Percentiles rank a stretch among this genome's conserved stretches.
These are phyloP conservation scores for Pituophis catenifer DNA, from an alignment of 2,113 vertebrate species.

Conservation along the genomic window DNA sequence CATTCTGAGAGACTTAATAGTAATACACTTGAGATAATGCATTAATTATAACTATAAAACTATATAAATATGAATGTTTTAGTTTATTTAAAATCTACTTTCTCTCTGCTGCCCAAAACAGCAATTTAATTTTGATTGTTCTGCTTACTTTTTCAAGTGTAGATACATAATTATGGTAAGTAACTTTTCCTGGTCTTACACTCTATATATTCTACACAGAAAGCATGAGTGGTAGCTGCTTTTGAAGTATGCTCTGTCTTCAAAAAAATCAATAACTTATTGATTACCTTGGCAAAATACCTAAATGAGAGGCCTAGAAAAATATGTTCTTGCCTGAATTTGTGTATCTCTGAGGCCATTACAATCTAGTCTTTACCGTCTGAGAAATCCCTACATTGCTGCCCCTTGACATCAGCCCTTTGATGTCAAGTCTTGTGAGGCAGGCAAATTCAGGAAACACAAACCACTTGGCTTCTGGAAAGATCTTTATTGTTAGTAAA, in stretches of 20 bases:
- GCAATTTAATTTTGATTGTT: background rate
- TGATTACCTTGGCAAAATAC: background rate
- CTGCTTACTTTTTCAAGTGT: background rate
- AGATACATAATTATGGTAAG: background rate
- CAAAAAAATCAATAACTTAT: background rate
- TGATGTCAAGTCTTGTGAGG: background rate
- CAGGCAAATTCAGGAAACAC: background rate
- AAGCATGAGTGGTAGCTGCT: background rate
- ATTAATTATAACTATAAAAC: background rate
- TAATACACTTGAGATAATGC: background rate
- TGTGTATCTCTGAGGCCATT: background rate
- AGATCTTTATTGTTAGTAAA: background rate
- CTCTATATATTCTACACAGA: background rate
- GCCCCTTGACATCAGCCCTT: background rate
- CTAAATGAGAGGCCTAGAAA: background rate
- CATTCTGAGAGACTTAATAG: background rate
- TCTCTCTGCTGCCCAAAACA: background rate
- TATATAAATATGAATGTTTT: background rate
- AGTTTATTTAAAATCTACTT: background rate
- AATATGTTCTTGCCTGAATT: background rate
- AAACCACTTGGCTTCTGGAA: background rate
- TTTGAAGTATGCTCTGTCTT: background rate
- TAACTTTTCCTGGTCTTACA: background rate
- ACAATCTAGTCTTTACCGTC: background rate
- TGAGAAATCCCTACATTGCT: background rate